Evolutionary conservation across 1,140 invertebrate species (phyloP).

Genomic region (Cotesia vestalis): DNA sequence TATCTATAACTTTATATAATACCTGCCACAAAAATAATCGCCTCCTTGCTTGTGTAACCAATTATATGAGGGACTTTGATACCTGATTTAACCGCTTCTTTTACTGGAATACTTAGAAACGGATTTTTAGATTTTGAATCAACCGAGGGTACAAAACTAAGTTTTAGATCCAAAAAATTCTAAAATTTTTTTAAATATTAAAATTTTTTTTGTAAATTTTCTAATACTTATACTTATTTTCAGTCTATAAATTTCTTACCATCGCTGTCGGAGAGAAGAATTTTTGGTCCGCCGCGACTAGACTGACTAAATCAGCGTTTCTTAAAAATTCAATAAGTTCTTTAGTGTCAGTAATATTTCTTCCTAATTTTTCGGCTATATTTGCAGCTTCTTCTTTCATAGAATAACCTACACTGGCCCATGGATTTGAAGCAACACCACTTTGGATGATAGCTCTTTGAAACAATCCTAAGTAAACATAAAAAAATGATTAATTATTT

Average conservation of each 20-base stretch:
- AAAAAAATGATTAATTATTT: too few relatives aligned
- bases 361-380: slow-evolving; percentile 60
- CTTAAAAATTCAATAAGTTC: slow-evolving; percentile 62
- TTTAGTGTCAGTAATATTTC: slow-evolving; percentile 55
- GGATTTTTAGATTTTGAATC: slow-evolving; percentile 54
- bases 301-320: slow-evolving; percentile 48
- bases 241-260: neutral
- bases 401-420: slow-evolving; percentile 48
- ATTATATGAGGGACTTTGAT: slow-evolving; percentile 69
- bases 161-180: slow-evolving; percentile 39
- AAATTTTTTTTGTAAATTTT: too few relatives aligned
- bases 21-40: slow-evolving; percentile 60
- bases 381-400: slow-evolving; percentile 55
- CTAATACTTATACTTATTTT: too few relatives aligned
- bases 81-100: slow-evolving; percentile 55
- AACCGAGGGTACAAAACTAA: slow-evolving; percentile 48
- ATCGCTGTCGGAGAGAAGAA: neutral
- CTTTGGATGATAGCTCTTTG: slow-evolving; percentile 71
- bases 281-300: slow-evolving; percentile 28
- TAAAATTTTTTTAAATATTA: slow-evolving; percentile 20
- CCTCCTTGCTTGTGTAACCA: slow-evolving; percentile 72
- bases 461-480: slow-evolving; percentile 62
- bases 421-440: slow-evolving; percentile 63
- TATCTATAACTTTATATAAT: slow-evolving; percentile 14
- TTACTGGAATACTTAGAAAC: slow-evolving; percentile 59